Conservation (phyloP, 2,113 vertebrate genomes). For the Dipodomys ordii region DNA sequence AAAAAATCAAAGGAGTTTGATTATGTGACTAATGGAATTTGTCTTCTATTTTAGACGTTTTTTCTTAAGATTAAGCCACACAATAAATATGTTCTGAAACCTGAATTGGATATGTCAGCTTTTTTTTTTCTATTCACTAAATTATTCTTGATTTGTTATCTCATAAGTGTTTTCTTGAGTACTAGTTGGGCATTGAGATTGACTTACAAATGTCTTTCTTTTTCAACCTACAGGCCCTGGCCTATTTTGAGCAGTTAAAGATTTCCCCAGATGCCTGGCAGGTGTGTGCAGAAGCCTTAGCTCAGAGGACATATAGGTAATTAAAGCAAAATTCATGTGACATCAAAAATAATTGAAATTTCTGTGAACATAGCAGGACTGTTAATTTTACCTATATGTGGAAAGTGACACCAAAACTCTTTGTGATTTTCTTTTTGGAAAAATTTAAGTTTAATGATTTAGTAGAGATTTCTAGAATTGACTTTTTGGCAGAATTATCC, state of each 20-base stretch:
- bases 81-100: background rate
- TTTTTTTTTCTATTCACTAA: background rate
- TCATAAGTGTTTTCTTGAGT: background rate
- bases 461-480: background rate
- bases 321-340: constrained; percentile 29
- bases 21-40: constrained; percentile 22
- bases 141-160: background rate
- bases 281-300: constrained; percentile 96
- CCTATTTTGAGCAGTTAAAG: constrained; percentile 98
- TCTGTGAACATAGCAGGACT: constrained; percentile 18
- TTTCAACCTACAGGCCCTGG: constrained; percentile 91
- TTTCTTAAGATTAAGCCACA: constrained; percentile 8
- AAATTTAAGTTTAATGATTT: background rate
- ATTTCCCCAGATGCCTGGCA: constrained; percentile 98
- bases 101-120: background rate
- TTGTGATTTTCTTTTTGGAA: constrained; percentile 53
- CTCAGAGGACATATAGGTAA: constrained; percentile 96
- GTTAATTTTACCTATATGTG: constrained; percentile 41
- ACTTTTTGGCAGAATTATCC: constrained; percentile 16
- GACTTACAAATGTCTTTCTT: constrained; percentile 25
- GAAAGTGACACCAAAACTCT: constrained; percentile 20
- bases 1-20: background rate
- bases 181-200: background rate
- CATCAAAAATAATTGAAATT: constrained; percentile 35
- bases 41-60: background rate